Conservation (phyloP, 2,888 invertebrate species). For the Ligdia adustata region DNA sequence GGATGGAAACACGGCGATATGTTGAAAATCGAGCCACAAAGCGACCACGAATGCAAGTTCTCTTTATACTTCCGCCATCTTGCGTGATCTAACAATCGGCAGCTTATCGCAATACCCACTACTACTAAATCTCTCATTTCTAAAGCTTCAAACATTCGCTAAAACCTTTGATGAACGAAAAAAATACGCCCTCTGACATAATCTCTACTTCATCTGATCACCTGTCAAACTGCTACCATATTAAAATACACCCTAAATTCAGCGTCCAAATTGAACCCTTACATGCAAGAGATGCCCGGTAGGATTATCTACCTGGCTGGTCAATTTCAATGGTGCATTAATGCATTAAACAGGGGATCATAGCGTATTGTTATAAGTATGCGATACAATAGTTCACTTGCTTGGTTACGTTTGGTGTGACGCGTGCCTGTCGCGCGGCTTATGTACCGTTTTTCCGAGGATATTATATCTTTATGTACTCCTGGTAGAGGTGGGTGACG, state of each 20-base stretch:
- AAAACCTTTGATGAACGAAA: constrained; percentile 60
- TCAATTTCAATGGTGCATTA: constrained; percentile 54
- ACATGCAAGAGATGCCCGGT: background rate
- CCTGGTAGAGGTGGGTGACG: constrained; percentile 17
- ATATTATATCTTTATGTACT: constrained; percentile 26
- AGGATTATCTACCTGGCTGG: constrained; percentile 73
- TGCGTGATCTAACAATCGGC: constrained; percentile 11
- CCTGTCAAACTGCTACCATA: constrained; percentile 67
- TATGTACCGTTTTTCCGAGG: constrained; percentile 27
- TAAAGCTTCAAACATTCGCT: constrained; percentile 36
- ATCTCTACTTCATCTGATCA: constrained; percentile 63
- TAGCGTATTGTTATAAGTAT: constrained; percentile 42
- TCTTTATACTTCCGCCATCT: constrained; percentile 39
- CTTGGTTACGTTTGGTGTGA: constrained; percentile 70
- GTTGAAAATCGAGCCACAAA: constrained; percentile 60
- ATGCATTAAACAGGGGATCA: constrained; percentile 46
- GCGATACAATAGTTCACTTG: constrained; percentile 54
- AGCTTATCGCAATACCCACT: constrained; percentile 21
- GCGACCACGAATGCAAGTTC: constrained; percentile 76
- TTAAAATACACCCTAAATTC: constrained; percentile 48
- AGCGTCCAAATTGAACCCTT: constrained; percentile 31
- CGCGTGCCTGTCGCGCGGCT: constrained; percentile 57
- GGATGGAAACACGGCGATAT: constrained; percentile 45
- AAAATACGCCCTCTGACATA: constrained; percentile 55
- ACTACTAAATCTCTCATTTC: constrained; percentile 23